Percentiles rank a stretch among this genome's conserved stretches.
Evolutionary conservation across 1,140 invertebrate species (phyloP).

Genomic region (Papilio polyxenes): DNA sequence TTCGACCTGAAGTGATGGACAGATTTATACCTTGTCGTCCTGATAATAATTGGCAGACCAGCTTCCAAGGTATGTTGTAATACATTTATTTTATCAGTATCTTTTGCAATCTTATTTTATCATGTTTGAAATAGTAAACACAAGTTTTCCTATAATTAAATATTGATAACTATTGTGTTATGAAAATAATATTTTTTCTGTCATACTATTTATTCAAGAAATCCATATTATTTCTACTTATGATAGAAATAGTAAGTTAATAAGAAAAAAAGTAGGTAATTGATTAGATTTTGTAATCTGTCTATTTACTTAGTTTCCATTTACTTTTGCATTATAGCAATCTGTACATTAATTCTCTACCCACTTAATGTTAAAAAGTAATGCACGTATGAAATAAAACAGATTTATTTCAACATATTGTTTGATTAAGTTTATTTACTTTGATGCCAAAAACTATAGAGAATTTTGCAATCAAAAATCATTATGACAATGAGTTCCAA

Average conservation of each 20-base stretch:
- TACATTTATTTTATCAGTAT: not conserved
- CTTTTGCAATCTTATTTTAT: not conserved
- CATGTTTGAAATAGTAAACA: not conserved
- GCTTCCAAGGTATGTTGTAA: constrained; percentile 89
- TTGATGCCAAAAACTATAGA: not conserved
- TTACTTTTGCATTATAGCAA: not conserved
- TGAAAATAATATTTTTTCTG: not conserved
- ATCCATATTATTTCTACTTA: not conserved
- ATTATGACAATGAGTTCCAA: too few relatives aligned
- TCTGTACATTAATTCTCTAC: not conserved
- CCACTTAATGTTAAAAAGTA: not conserved
- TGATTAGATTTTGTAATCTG: constrained; percentile 6
- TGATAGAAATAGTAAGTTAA: too few relatives aligned
- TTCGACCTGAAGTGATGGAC: constrained; percentile 83
- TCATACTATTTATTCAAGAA: not conserved
- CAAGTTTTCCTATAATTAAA: not conserved
- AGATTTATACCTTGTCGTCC: constrained; percentile 95
- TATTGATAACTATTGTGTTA: not conserved
- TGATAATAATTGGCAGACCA: constrained; percentile 96
- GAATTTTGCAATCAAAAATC: too few relatives aligned
- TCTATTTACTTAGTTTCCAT: not conserved
- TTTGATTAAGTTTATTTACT: not conserved
- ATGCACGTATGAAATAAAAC: not conserved
- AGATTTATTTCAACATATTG: not conserved
- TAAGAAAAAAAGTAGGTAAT: too few relatives aligned